Evolutionary conservation across 2,888 invertebrate species (phyloP), one percentile per base, ranked within the genome.

Genomic region (Pelosia muscerda): DNA sequence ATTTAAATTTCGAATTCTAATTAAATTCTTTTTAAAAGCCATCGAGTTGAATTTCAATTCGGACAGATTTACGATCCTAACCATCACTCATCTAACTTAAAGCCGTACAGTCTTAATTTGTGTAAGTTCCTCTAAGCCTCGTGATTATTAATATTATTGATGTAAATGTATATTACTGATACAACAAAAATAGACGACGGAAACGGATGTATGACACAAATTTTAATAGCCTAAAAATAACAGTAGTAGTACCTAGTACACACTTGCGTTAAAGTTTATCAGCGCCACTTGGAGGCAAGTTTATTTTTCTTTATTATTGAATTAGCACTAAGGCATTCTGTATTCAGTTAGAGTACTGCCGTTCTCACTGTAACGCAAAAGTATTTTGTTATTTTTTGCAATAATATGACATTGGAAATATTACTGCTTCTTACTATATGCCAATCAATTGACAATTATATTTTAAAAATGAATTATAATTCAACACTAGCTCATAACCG

Each of bases 71-170:
- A 61, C n/a, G 22, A 19, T 19, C 60, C 4, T 59, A 38, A 6
- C 26, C 26, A 19, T 31, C 31, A 31, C 58, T 53, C 22, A 22
- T 25, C 9, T 42, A 22, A 26, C 28, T 5, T 61, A 49, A n/a
- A 11, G 28, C 49, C n/a, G 61, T 61, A 61, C 61, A 49, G 26
- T 22, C 26, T 13, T 49, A 49, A 61, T 25, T 28, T 28, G 13
- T 61, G 13, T 28, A 53, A 61, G 11, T 22, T 49, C 28, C 28
- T 61, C 11, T 6, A 58, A 8, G 13, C 61, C 61, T 28, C 42
- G n/a, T 61, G 61, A 61, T 49, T 49, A 25, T 38, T 38, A 38
- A 38, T 38, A 38, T 38, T 23, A 54, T 13, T 54, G 23, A 54
- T 54, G 13, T 54, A 54, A 54, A 54, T 54, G 23, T 22, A 11